phyloP scores from a whole-genome alignment of 2,888 invertebrate genomes.

The Hirtodrosophila confusa region DNA sequence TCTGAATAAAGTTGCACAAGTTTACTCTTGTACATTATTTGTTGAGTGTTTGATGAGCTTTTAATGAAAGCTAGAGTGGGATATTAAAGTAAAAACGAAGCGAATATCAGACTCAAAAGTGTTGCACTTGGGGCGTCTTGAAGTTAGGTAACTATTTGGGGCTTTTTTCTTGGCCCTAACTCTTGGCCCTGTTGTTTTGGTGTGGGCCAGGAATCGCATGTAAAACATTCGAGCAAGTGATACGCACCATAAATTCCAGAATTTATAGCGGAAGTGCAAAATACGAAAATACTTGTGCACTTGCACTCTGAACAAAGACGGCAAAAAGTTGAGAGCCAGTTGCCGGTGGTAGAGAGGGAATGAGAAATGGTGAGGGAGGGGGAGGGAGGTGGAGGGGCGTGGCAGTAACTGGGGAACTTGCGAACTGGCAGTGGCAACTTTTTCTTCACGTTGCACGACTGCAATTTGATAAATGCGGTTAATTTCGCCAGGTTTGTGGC shows the following conservation, averaged over 20 bases:
- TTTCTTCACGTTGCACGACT: conserved; percentile 29
- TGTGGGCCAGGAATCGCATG: conserved; percentile 54
- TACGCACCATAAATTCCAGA: conserved; percentile 76
- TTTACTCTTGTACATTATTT: too few species aligned
- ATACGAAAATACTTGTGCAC: conserved; percentile 73
- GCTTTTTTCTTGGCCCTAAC: not conserved
- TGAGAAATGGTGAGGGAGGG: too few species aligned
- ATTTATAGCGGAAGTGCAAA: conserved; percentile 78
- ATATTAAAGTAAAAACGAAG: too few species aligned
- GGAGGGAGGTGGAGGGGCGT: conserved; percentile 4
- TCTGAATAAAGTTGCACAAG: too few species aligned
- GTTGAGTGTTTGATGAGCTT: too few species aligned
- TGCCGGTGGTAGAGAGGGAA: not conserved
- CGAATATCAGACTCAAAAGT: too few species aligned
- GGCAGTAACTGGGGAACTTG: conserved; percentile 7
- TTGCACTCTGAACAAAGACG: conserved; percentile 36
- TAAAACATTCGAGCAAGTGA: conserved; percentile 74
- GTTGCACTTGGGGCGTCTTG: not conserved
- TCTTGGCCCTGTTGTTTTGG: not conserved
- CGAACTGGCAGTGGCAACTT: conserved; percentile 12
- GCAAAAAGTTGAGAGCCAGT: conserved; percentile 27
- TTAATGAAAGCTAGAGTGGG: too few species aligned
- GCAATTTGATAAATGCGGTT: conserved; percentile 68
- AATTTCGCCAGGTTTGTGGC: conserved; percentile 54
- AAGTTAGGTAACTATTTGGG: conserved; percentile 23